A percentile compares a stretch with the other conserved stretches of the same genome.
Evolutionary conservation across 92 coral and sea anemone genomes (phyloP).

Genomic region (Nematostella vectensis): DNA sequence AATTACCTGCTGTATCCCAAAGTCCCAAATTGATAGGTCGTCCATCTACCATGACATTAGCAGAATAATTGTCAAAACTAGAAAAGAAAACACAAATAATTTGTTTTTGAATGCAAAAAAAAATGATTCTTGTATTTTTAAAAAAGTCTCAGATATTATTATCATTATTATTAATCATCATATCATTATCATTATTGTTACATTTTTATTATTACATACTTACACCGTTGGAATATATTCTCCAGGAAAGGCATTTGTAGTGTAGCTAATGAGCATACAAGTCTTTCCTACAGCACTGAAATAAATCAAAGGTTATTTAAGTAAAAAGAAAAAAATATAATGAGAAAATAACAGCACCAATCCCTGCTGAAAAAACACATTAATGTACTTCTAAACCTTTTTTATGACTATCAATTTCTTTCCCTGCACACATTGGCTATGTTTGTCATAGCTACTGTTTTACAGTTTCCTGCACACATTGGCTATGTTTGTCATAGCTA

Average conservation of each 20-base stretch:
- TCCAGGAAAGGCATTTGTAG: slow-evolving; percentile 63
- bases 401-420: no score
- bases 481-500: no score
- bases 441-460: no score
- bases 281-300: slow-evolving; percentile 59
- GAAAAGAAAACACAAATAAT: not conserved
- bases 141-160: no score
- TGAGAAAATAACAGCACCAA: no score
- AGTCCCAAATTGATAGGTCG: slow-evolving; percentile 50
- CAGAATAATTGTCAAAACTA: slow-evolving; percentile 55
- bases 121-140: no score
- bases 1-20: slow-evolving; percentile 52
- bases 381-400: no score
- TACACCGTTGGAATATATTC: slow-evolving; percentile 64
- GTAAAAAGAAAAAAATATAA: not conserved
- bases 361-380: no score
- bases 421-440: no score
- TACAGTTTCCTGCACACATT: no score
- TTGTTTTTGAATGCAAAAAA: no score
- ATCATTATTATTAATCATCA: no score
- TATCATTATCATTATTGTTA: not conserved
- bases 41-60: slow-evolving; percentile 61
- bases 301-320: not conserved
- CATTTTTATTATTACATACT: slow-evolving; percentile 10
- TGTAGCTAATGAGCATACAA: slow-evolving; percentile 53